Percentiles rank a stretch among this genome's conserved stretches.
Conservation (phyloP, 2,888 invertebrate genomes). For the Muscina levida region DNA sequence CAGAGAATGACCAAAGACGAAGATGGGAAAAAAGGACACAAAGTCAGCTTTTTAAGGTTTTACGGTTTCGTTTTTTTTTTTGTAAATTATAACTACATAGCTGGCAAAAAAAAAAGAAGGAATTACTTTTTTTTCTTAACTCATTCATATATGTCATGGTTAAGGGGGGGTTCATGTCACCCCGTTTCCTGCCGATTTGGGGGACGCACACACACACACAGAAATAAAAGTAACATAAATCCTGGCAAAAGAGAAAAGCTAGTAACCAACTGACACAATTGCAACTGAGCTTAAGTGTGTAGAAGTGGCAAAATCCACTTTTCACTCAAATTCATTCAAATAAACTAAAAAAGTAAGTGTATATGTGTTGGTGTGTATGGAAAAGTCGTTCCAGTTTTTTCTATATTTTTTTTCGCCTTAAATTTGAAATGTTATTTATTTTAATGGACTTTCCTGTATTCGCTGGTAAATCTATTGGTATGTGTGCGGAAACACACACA, state of each 20-base stretch:
- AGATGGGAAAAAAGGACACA: slow-evolving; percentile 47
- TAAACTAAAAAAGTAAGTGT: slow-evolving; percentile 5
- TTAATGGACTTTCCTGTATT: slow-evolving; percentile 30
- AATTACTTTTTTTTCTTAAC: slow-evolving; percentile 52
- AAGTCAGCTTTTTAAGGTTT: slow-evolving; percentile 56
- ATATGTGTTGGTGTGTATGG: not conserved
- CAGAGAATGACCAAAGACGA: slow-evolving; percentile 25
- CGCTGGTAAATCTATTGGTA: too few relatives aligned
- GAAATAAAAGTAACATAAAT: not conserved
- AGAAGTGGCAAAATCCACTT: not conserved
- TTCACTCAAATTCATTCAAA: slow-evolving; percentile 3
- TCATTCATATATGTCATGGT: slow-evolving; percentile 54
- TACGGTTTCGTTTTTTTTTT: slow-evolving; percentile 3
- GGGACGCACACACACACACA: not conserved
- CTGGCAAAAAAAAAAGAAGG: slow-evolving; percentile 34
- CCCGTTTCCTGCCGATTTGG: not conserved
- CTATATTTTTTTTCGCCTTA: too few relatives aligned
- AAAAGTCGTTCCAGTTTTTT: too few relatives aligned
- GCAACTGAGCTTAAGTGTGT: not conserved
- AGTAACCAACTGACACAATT: slow-evolving; percentile 4
- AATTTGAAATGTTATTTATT: slow-evolving; percentile 10
- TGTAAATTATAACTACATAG: slow-evolving; percentile 47
- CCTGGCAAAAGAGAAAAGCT: too few relatives aligned
- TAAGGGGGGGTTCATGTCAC: slow-evolving; percentile 26
- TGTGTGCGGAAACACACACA: too few relatives aligned